Conservation (phyloP, 2,797 vertebrate species). For the Potorous gilbertii region DNA sequence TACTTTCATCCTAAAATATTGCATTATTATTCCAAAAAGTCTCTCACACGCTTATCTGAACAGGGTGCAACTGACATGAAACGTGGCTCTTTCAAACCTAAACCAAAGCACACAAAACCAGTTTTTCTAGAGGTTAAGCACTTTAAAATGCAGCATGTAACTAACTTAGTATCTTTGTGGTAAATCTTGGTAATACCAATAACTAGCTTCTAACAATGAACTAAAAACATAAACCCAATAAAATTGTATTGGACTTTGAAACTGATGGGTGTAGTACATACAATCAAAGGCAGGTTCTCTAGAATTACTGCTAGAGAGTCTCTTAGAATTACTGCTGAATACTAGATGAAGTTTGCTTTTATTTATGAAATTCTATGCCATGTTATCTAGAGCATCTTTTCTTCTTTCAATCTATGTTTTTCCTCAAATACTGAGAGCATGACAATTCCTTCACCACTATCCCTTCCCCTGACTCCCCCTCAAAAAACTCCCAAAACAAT, state of each 20-base stretch:
- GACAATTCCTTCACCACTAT: background rate
- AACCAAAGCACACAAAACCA: conserved; percentile 51
- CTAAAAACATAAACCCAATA: conserved; percentile 27
- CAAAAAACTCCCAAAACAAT: background rate
- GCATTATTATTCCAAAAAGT: background rate
- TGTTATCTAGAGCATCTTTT: background rate
- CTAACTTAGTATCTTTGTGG: conserved; percentile 35
- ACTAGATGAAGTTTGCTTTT: background rate
- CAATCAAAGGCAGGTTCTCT: background rate
- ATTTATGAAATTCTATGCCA: background rate
- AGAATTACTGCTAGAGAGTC: background rate
- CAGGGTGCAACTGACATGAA: background rate
- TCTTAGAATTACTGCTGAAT: background rate
- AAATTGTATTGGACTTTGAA: conserved; percentile 51
- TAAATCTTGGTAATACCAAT: conserved; percentile 70
- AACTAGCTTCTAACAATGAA: conserved; percentile 43
- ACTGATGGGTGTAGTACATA: background rate
- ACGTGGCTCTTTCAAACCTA: conserved; percentile 44
- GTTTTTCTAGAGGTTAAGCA: conserved; percentile 56
- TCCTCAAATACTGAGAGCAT: background rate
- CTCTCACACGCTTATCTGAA: background rate
- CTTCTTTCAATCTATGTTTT: background rate
- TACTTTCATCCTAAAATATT: background rate
- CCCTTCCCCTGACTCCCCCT: background rate
- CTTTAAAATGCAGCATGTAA: conserved; percentile 45